Conservation (phyloP, 2,113 vertebrate genomes). For the Equus quagga region DNA sequence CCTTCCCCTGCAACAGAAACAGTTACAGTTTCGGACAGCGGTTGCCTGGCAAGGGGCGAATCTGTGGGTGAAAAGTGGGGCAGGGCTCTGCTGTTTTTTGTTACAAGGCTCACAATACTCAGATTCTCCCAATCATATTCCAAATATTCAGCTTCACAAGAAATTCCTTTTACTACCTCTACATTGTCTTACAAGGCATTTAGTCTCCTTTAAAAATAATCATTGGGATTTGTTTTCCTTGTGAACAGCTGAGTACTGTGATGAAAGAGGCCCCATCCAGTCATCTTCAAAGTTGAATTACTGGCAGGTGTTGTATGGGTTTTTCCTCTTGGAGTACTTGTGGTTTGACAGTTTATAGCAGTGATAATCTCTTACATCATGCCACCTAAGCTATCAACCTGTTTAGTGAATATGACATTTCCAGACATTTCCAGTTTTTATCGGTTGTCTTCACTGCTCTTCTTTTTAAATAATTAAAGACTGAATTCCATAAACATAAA, state of each 20-base stretch:
- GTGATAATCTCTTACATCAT: slow-evolving; percentile 64
- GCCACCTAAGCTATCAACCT: slow-evolving; percentile 32
- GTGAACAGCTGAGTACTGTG: slow-evolving; percentile 35
- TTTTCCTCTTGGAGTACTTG: slow-evolving; percentile 51
- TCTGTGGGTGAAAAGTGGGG: background rate
- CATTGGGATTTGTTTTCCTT: slow-evolving; percentile 59
- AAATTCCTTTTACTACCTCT: slow-evolving; percentile 33
- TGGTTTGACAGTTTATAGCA: slow-evolving; percentile 65
- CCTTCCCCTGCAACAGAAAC: background rate
- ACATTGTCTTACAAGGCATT: background rate
- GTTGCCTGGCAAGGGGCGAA: background rate
- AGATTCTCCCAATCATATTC: background rate
- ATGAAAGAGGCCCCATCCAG: slow-evolving; percentile 20
- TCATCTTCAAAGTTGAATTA: slow-evolving; percentile 52
- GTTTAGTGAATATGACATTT: slow-evolving; percentile 46
- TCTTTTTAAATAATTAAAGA: slow-evolving; percentile 65
- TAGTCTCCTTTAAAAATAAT: slow-evolving; percentile 54
- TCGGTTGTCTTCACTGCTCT: slow-evolving; percentile 51
- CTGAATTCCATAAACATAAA: slow-evolving; percentile 45
- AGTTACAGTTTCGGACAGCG: background rate
- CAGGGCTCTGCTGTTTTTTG: background rate
- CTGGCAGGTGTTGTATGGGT: slow-evolving; percentile 24
- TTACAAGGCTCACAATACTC: background rate
- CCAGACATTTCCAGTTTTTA: slow-evolving; percentile 44
- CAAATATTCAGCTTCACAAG: slow-evolving; percentile 9